Percentiles rank a stretch among this genome's conserved stretches.
phyloP scores from a whole-genome alignment of 2,113 vertebrate species.

The Oryzias woworae region DNA sequence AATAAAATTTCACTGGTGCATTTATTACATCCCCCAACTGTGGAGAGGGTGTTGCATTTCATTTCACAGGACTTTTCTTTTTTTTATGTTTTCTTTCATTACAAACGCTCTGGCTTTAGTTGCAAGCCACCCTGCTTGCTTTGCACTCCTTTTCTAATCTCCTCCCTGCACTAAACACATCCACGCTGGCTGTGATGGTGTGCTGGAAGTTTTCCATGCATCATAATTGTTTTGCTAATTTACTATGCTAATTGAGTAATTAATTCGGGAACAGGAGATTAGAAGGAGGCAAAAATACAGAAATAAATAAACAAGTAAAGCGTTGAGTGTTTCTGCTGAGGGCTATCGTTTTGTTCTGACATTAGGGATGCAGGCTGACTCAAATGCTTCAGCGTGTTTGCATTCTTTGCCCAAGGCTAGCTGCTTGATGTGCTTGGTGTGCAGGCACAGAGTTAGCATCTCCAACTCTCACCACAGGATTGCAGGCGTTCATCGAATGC shows the following conservation, averaged over 20 bases:
- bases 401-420: conserved; percentile 74
- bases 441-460: conserved; percentile 53
- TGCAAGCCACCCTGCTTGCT: conserved; percentile 63
- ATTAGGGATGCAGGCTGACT: conserved; percentile 80
- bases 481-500: conserved; percentile 49
- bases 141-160: conserved; percentile 1
- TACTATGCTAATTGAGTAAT: conserved; percentile 85
- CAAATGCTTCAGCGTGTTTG: conserved; percentile 60
- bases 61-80: conserved; percentile 70
- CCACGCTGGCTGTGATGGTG: conserved; percentile 65
- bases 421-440: conserved; percentile 65
- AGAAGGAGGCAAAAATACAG: conserved; percentile 76
- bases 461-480: conserved; percentile 65
- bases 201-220: conserved; percentile 83
- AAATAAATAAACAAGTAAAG: conserved; percentile 80
- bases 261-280: conserved; percentile 82
- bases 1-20: conserved; percentile 72
- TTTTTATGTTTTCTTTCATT: conserved; percentile 75
- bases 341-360: conserved; percentile 76
- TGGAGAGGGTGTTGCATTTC: conserved; percentile 67
- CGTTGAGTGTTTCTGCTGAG: conserved; percentile 73
- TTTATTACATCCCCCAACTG: conserved; percentile 73
- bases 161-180: conserved; percentile 51
- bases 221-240: conserved; percentile 84
- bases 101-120: conserved; percentile 65